A percentile compares a stretch with the other conserved stretches of the same genome.
Evolutionary conservation across 2,113 vertebrate genomes (phyloP).

Genomic region (Mungos mungo): DNA sequence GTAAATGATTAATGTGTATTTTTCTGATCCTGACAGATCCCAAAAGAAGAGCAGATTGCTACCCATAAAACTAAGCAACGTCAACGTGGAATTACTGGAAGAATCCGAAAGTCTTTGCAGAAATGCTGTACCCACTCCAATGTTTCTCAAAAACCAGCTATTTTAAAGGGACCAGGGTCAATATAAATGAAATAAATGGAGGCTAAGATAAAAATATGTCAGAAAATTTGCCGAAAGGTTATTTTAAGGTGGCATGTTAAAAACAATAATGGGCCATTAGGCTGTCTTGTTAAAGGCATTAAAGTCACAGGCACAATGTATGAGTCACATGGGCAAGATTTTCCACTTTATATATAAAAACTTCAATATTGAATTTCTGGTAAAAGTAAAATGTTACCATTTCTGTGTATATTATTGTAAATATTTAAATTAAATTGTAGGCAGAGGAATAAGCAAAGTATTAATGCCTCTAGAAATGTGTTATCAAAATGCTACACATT

Average conservation of each 20-base stretch:
- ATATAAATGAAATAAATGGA: conserved; percentile 86
- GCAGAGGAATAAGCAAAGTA: background rate
- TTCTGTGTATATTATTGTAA: conserved; percentile 64
- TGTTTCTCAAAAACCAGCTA: conserved; percentile 82
- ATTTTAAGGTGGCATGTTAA: conserved; percentile 84
- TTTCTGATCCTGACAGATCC: conserved; percentile 74
- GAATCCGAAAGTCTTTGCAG: conserved; percentile 76
- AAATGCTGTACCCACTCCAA: conserved; percentile 78
- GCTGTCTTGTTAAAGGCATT: conserved; percentile 86
- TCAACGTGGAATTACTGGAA: conserved; percentile 83
- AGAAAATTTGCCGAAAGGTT: conserved; percentile 86
- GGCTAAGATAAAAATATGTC: conserved; percentile 86
- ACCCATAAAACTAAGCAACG: conserved; percentile 73
- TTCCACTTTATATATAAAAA: conserved; percentile 74
- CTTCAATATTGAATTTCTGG: conserved; percentile 76
- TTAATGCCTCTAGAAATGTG: conserved; percentile 8
- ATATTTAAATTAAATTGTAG: conserved; percentile 67
- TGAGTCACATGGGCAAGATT: conserved; percentile 81
- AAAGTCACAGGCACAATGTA: conserved; percentile 78
- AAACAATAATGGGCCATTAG: conserved; percentile 87
- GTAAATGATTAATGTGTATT: conserved; percentile 77
- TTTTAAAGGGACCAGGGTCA: conserved; percentile 84
- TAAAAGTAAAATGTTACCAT: conserved; percentile 71
- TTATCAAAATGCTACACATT: conserved; percentile 7
- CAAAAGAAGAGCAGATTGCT: conserved; percentile 73